Base-by-base conservation (phyloP, 1,140 invertebrate genomes). In the Arctopsyche grandis region DNA sequence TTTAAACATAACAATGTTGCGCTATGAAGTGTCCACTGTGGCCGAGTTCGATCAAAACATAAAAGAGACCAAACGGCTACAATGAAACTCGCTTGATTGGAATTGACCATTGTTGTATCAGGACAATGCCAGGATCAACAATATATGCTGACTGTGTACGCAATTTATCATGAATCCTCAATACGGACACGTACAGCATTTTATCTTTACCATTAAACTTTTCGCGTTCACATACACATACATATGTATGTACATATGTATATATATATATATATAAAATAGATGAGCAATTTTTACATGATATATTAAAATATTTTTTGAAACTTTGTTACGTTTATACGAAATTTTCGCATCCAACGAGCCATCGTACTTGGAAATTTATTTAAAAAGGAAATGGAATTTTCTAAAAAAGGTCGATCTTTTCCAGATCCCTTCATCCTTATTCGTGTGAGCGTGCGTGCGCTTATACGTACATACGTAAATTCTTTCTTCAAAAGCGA, bases 361-460 rank as follows among this genome's bases (percentile, higher is more conserved):
- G 29, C 29, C 29, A 7, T 12, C 63, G 22, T 26, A 19, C 24
- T 5, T 22, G 48, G 19, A 74, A 74, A 74, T 74, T 46, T 46
- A 74, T 74, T 46, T 29, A 22, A 70, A 56, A 56, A 29, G 71
- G 71, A 74, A 74, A 74, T 74, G 21, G 48, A 74, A 56, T 74
- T 74, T 74, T 46, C 44, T 19, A 46, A 26, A 74, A 73, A 56
- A 24, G 71, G 48, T 74, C 71, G 71, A 16, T 46, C 44, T 71
- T 71, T 71, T 44, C 69, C 69, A 71, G 14, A 22, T 52, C 21
- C 44, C 24, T 56, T 74, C 48, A 21, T 66, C 63, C 63, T 24
- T 26, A 10, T 26, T 66, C 21, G 22, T 26, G 19, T 26, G 63
- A 9, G 48, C 16, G 48, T 26, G 63, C 22, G 48, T 52, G 48